These are phyloP conservation scores for Spea multiplicata DNA, from an alignment of 2,113 vertebrate genomes.

Conservation along the genomic window DNA sequence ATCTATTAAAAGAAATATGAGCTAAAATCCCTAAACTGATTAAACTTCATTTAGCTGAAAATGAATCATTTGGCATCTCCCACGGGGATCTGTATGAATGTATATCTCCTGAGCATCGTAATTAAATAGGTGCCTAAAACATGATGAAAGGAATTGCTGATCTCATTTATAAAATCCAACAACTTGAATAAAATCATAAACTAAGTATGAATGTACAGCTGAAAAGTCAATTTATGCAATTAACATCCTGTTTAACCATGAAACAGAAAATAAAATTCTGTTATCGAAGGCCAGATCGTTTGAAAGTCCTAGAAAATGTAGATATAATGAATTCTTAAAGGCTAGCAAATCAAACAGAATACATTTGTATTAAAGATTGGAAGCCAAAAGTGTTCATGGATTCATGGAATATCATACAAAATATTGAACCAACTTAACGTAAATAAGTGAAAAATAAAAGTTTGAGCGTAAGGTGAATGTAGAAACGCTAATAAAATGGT, in stretches of 20 bases:
- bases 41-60: conserved; percentile 3
- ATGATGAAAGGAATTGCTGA: conserved; percentile 5
- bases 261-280: neutral
- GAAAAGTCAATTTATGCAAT: conserved; percentile 3
- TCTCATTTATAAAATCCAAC: neutral
- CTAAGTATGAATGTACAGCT: neutral
- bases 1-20: conserved; percentile 6
- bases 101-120: conserved; percentile 1
- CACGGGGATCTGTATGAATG: neutral
- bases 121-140: neutral
- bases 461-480: too few relatives aligned
- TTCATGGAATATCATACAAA: too few relatives aligned
- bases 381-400: too few relatives aligned
- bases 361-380: neutral
- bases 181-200: conserved; percentile 4
- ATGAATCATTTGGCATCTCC: conserved; percentile 2
- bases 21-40: conserved; percentile 1
- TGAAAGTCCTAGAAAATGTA: neutral
- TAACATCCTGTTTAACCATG: conserved; percentile 1
- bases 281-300: neutral
- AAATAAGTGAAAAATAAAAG: too few relatives aligned
- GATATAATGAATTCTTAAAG: neutral
- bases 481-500: too few relatives aligned
- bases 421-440: too few relatives aligned
- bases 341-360: neutral